phyloP scores from a whole-genome alignment of 2,888 invertebrate genomes.

The Acanthosepion pharaonis region DNA sequence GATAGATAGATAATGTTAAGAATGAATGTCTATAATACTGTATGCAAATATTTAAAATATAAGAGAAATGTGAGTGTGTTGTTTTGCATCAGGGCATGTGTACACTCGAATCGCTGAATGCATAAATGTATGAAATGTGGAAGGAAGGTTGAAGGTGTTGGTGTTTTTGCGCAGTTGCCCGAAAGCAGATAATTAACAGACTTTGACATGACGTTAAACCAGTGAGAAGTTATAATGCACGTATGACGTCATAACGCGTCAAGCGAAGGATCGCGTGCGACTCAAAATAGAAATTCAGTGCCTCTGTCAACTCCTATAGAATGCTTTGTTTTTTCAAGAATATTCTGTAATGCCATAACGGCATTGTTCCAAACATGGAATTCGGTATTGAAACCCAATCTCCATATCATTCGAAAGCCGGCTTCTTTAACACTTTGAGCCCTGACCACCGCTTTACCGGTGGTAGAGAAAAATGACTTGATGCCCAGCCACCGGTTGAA shows the following conservation, averaged over 20 bases:
- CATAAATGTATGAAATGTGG: neutral
- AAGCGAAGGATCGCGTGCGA: neutral
- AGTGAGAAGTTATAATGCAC: neutral
- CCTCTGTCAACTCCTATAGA: neutral
- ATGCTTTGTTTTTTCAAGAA: neutral
- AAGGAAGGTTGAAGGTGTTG: neutral
- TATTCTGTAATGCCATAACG: neutral
- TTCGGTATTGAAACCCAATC: too few species aligned
- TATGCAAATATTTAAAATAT: too few species aligned
- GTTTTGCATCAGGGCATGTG: too few species aligned
- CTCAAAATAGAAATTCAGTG: neutral
- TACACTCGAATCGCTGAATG: neutral
- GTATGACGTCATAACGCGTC: neutral
- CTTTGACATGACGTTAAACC: neutral
- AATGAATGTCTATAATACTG: too few species aligned
- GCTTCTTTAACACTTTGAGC: too few species aligned
- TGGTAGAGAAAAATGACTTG: too few species aligned
- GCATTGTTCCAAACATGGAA: too few species aligned
- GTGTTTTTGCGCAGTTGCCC: neutral
- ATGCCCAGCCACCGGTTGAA: too few species aligned
- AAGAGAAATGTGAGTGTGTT: too few species aligned
- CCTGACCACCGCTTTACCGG: too few species aligned
- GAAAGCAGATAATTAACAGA: neutral
- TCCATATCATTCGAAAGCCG: too few species aligned
- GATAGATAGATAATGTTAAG: too few species aligned